A percentile compares a stretch with the other conserved stretches of the same genome.
phyloP scores from a whole-genome alignment of 2,113 vertebrate genomes.

The Pan troglodytes region NHGRI_mPanTro3-v2.1_pri NC_072420.2:23009501-23010000 shows the following conservation, averaged over 20 bases:
- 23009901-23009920: background rate
- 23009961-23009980: background rate
- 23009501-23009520: slow-evolving; percentile 53
- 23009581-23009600: slow-evolving; percentile 48
- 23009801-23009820: background rate
- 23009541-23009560: background rate
- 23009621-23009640: slow-evolving; percentile 34
- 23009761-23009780: background rate
- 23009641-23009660: background rate
- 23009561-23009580: slow-evolving; percentile 56
- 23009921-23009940: background rate
- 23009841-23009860: background rate
- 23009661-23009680: background rate
- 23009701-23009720: slow-evolving; percentile 34
- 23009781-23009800: background rate
- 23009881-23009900: background rate
- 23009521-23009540: slow-evolving; percentile 40
- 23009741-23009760: background rate
- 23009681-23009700: background rate
- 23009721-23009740: background rate
- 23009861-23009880: background rate
- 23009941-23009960: accelerated
- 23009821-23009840: background rate
- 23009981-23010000: background rate
- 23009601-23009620: slow-evolving; percentile 40